Evolutionary conservation across 2,113 vertebrate genomes (phyloP), one percentile per base, ranked within the genome.

Genomic region (Elanus axillaris): DNA sequence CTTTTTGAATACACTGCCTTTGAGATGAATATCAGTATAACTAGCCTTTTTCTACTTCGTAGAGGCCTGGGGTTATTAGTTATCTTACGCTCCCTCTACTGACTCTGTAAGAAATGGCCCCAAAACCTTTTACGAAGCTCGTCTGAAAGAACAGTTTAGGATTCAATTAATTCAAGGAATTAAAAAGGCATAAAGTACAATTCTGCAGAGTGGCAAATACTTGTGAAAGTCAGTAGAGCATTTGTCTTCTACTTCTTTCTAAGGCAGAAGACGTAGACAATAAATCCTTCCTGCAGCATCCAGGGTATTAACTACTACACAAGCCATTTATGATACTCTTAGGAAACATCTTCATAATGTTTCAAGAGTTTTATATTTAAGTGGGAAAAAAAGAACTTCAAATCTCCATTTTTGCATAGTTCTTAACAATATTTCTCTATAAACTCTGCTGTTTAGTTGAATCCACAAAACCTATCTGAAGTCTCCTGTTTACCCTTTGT

Each of bases 1-100:
- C 31, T 72, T 76, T 69, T 42, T 93, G 58, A 53, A 85, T 16
- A 75, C 8, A 36, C 9, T 82, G 53, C 12, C 27, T 73, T 75
- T 63, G 52, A 78, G 32, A 75, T n/a, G 8, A 93, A 7, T 56
- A 90, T 19, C 27, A 73, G 19, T 29, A 86, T 31, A 20, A 87
- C 31, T 12, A 75, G 16, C 3, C 9, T 32, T 55, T n/a, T 75
- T 8, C 50, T 69, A 7, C 25, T 79, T 88, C 16, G 18, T 13
- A 79, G 29, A 69, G 7, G 15, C 13, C n/a, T 36, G 11, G 19
- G 3, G 3, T 83, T 83, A 86, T 76, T 80, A 83, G 59, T 52
- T 88, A 71, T 79, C 67, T 71, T 47, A 77, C 36, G 72, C 92
- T 96, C 92, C 94, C 96, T 86, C 92, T 93, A 88, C 71, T 88